Percentiles rank a stretch among this genome's conserved stretches.
phyloP scores from a whole-genome alignment of 2,797 vertebrate genomes.

The Fringilla coelebs region DNA sequence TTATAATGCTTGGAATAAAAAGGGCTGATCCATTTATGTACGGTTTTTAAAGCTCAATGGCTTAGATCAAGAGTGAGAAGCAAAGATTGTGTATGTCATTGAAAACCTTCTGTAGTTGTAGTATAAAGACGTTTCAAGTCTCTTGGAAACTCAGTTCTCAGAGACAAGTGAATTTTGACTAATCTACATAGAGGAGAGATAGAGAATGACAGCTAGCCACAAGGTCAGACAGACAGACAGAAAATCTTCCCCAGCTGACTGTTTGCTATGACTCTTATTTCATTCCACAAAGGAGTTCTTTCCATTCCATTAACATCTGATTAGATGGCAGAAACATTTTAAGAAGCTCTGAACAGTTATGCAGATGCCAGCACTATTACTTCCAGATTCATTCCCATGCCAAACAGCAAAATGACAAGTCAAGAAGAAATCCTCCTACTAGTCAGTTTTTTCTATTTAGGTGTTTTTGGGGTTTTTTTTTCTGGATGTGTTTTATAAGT shows the following conservation, averaged over 20 bases:
- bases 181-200: not conserved
- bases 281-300: not conserved
- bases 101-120: not conserved
- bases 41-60: not conserved
- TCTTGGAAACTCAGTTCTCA: not conserved
- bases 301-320: constrained; percentile 1
- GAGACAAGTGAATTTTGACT: not conserved
- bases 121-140: not conserved
- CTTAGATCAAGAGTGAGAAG: not conserved
- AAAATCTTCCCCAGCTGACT: not conserved
- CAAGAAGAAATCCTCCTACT: not conserved
- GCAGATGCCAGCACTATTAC: not conserved
- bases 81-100: not conserved
- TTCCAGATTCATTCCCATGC: not conserved
- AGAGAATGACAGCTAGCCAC: not conserved
- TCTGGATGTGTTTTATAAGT: not conserved
- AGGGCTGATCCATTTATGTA: not conserved
- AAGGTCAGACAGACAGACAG: not conserved
- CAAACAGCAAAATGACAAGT: not conserved
- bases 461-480: not conserved
- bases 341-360: not conserved
- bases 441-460: not conserved
- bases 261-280: not conserved
- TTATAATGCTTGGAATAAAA: not conserved
- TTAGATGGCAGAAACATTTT: not conserved